Evolutionary conservation across 1,140 invertebrate species (phyloP).

Genomic region (Mycetomoellerius zeteki): DNA sequence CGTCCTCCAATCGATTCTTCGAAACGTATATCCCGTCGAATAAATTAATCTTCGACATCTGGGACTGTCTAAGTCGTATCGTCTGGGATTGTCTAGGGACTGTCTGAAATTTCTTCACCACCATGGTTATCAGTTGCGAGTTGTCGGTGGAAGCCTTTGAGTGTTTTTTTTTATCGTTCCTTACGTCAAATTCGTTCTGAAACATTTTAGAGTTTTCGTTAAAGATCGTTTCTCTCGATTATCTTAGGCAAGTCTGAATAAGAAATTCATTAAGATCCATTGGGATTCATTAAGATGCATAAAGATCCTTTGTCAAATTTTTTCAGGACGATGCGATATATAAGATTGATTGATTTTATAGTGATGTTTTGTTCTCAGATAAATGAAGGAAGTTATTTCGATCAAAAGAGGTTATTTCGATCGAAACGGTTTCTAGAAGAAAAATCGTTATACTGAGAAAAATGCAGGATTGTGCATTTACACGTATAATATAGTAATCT

Average conservation of each 20-base stretch:
- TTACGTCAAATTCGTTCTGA: not conserved
- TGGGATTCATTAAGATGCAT: constrained; percentile 11
- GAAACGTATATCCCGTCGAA: constrained; percentile 18
- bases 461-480: too few relatives aligned
- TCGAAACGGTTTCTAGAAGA: not conserved
- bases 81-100: not conserved
- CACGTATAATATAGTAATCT: too few relatives aligned
- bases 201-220: constrained; percentile 17
- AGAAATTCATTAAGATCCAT: constrained; percentile 23
- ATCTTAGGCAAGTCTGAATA: not conserved
- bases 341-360: constrained; percentile 19
- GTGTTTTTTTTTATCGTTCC: not conserved
- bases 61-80: not conserved
- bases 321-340: not conserved
- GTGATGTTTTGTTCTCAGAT: not conserved
- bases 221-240: constrained; percentile 26
- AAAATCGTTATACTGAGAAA: not conserved
- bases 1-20: constrained; percentile 14
- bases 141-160: not conserved
- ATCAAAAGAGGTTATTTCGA: not conserved
- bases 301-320: constrained; percentile 26
- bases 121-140: not conserved
- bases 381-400: not conserved
- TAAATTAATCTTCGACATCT: constrained; percentile 20
- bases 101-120: not conserved